A percentile compares a stretch with the other conserved stretches of the same genome.
Evolutionary conservation across 2,113 vertebrate species (phyloP).

Genomic region (Smithornis capensis): DNA sequence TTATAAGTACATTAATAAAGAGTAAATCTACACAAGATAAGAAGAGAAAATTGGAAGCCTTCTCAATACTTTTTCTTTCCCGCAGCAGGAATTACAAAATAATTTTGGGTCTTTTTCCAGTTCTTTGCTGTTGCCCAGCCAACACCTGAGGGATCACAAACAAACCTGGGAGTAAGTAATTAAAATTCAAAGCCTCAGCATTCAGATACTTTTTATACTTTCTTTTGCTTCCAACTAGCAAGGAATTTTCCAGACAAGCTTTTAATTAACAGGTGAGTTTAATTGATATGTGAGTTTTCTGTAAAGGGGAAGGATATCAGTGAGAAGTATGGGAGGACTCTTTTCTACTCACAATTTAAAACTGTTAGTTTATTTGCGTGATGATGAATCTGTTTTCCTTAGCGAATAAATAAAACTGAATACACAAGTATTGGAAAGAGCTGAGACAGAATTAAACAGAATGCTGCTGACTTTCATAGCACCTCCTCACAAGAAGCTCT

Average conservation of each 20-base stretch:
- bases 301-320: slow-evolving; percentile 54
- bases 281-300: slow-evolving; percentile 75
- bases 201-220: slow-evolving; percentile 75
- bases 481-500: background rate
- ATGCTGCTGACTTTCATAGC: slow-evolving; percentile 4
- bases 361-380: slow-evolving; percentile 63
- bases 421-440: slow-evolving; percentile 31
- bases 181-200: slow-evolving; percentile 78
- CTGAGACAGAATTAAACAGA: slow-evolving; percentile 7
- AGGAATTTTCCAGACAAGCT: slow-evolving; percentile 72
- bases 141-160: slow-evolving; percentile 62
- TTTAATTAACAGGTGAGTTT: slow-evolving; percentile 82
- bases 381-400: slow-evolving; percentile 44
- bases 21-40: slow-evolving; percentile 65
- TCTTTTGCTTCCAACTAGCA: slow-evolving; percentile 73
- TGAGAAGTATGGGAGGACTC: slow-evolving; percentile 28
- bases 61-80: slow-evolving; percentile 28
- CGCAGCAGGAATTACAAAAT: slow-evolving; percentile 54
- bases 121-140: slow-evolving; percentile 63
- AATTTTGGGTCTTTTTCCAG: slow-evolving; percentile 52
- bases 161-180: slow-evolving; percentile 72
- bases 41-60: slow-evolving; percentile 49
- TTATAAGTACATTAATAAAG: slow-evolving; percentile 57
- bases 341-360: slow-evolving; percentile 34
- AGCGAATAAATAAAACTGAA: slow-evolving; percentile 50